A percentile compares a stretch with the other conserved stretches of the same genome.
phyloP scores from a whole-genome alignment of 2,113 vertebrate genomes.

The Rhinoptilus africanus region DNA sequence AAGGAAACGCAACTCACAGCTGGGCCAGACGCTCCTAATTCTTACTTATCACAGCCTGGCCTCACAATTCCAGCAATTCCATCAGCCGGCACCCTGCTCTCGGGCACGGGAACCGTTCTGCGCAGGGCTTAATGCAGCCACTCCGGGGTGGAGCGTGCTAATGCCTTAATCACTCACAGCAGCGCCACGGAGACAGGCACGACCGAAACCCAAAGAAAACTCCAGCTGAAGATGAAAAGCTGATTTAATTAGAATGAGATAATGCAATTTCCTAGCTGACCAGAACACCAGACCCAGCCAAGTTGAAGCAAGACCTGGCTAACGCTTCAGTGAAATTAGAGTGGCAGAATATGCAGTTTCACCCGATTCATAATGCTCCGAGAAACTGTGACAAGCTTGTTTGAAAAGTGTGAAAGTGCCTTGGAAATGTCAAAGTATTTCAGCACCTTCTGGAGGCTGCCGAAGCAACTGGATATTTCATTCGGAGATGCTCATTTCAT shows the following conservation, averaged over 20 bases:
- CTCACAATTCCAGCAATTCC: not conserved
- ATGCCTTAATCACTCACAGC: not conserved
- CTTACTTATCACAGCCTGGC: not conserved
- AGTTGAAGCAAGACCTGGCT: conserved; percentile 15
- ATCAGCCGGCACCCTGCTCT: not conserved
- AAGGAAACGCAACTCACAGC: not conserved
- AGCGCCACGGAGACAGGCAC: not conserved
- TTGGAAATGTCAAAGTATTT: conserved; percentile 68
- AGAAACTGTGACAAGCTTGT: conserved; percentile 57
- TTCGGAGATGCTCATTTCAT: conserved; percentile 14
- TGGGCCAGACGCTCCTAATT: not conserved
- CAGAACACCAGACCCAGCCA: not conserved
- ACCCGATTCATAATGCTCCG: not conserved
- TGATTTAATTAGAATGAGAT: conserved; percentile 4
- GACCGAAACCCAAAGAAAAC: not conserved
- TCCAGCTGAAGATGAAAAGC: not conserved
- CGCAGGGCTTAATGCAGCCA: not conserved
- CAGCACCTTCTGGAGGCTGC: conserved; percentile 65
- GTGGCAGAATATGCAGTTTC: not conserved
- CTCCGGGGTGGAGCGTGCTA: not conserved
- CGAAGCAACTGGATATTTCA: conserved; percentile 32
- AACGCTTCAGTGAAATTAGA: not conserved
- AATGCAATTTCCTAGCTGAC: not conserved
- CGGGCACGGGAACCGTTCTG: not conserved
- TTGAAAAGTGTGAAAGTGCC: conserved; percentile 66